Conservation (phyloP, 2,797 vertebrate genomes). For the Muscicapa comitata region DNA sequence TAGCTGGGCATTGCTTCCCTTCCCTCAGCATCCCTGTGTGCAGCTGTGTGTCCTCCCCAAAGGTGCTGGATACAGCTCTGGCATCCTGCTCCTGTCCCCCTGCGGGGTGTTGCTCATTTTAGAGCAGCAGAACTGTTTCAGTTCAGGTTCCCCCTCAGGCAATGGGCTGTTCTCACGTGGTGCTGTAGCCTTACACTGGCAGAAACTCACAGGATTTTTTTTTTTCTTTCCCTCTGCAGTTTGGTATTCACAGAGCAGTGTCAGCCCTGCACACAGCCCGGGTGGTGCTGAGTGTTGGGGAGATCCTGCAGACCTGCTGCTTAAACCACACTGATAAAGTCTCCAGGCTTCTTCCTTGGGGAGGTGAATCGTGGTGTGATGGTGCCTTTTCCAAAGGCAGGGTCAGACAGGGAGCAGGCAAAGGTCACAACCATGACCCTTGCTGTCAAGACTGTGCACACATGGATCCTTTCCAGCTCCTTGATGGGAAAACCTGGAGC, state of each 20-base stretch:
- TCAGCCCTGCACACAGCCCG: not conserved
- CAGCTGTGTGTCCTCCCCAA: not conserved
- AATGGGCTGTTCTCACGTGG: accelerated
- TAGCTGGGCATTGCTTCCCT: not conserved
- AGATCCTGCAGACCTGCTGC: not conserved
- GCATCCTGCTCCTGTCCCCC: accelerated
- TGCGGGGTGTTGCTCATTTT: not conserved
- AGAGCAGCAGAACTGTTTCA: not conserved
- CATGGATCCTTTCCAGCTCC: not conserved
- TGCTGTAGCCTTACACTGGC: not conserved
- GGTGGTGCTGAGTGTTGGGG: not conserved
- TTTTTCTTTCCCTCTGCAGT: not conserved
- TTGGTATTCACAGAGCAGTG: accelerated
- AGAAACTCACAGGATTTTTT: not conserved
- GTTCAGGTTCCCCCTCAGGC: accelerated
- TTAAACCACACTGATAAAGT: not conserved
- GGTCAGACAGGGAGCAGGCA: not conserved
- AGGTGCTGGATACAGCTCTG: accelerated
- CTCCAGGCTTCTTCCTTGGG: not conserved
- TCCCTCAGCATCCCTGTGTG: not conserved
- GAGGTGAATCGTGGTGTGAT: not conserved
- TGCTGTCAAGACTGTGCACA: accelerated
- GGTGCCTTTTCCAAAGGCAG: not conserved
- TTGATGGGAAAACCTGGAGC: not conserved
- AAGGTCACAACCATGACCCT: not conserved